Conservation (phyloP, 2,113 vertebrate genomes). For the Nycticryphes semicollaris region DNA sequence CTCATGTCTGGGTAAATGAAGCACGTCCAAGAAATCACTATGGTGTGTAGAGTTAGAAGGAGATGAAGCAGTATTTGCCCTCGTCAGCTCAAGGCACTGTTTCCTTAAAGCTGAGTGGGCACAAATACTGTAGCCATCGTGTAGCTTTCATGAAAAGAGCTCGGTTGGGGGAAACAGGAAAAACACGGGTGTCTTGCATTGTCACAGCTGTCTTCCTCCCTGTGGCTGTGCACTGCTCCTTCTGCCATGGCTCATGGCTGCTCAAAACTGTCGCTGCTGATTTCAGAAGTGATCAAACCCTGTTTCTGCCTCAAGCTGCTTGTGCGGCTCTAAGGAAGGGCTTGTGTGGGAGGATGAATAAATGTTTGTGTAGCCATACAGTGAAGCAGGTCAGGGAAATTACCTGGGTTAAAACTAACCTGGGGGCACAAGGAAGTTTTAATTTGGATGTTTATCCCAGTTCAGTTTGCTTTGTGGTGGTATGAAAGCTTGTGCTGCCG, state of each 20-base stretch:
- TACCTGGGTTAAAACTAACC: neutral
- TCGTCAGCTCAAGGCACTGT: neutral
- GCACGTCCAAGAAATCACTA: neutral
- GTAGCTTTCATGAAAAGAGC: neutral
- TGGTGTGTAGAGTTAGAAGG: neutral
- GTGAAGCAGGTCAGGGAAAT: neutral
- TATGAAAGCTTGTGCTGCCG: neutral
- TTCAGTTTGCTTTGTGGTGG: neutral
- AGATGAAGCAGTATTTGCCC: neutral
- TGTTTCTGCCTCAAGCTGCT: neutral
- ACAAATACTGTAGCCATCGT: neutral
- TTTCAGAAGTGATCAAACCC: neutral
- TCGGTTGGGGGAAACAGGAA: rapidly evolving
- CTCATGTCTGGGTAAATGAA: neutral
- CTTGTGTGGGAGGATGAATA: neutral
- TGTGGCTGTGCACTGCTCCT: neutral
- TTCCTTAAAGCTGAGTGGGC: neutral
- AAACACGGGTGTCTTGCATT: rapidly evolving
- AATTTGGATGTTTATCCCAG: neutral
- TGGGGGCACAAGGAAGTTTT: neutral
- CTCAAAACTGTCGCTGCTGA: neutral
- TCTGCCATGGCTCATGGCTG: neutral
- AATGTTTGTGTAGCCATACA: neutral
- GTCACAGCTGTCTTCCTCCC: neutral
- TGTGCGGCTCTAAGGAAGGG: neutral